Conservation (phyloP, 1,140 invertebrate genomes). For the Drosophila burlai region DNA sequence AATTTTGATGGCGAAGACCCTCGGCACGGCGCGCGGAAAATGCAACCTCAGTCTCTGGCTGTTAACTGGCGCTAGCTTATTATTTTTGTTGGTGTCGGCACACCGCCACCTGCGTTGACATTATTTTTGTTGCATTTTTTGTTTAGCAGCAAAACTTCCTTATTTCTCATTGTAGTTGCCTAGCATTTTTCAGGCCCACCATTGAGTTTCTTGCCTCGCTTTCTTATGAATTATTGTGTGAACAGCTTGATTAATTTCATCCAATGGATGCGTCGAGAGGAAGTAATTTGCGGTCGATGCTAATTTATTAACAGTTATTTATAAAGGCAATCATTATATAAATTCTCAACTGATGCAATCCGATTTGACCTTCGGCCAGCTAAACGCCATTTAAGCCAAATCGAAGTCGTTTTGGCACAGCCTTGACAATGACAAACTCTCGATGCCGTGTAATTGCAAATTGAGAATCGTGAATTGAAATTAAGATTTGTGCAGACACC, state of each 20-base stretch:
- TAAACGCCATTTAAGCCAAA: slow-evolving; percentile 42
- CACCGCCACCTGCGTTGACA: slow-evolving; percentile 79
- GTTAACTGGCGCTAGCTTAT: slow-evolving; percentile 59
- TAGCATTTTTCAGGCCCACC: slow-evolving; percentile 58
- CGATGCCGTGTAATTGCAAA: slow-evolving; percentile 68
- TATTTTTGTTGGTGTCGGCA: slow-evolving; percentile 38
- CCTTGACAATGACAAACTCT: slow-evolving; percentile 74
- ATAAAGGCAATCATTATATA: slow-evolving; percentile 23
- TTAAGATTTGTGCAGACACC: slow-evolving; percentile 42
- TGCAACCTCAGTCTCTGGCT: slow-evolving; percentile 51
- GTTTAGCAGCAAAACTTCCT: slow-evolving; percentile 68
- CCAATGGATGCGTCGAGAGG: slow-evolving; percentile 20
- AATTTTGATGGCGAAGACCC: slow-evolving; percentile 62
- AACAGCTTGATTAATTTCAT: slow-evolving; percentile 48
- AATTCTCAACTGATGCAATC: slow-evolving; percentile 19
- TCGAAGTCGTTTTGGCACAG: slow-evolving; percentile 42
- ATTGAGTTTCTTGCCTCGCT: slow-evolving; percentile 58
- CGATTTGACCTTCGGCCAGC: slow-evolving; percentile 23
- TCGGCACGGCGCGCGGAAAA: slow-evolving; percentile 52
- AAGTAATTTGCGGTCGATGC: slow-evolving; percentile 20
- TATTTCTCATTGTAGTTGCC: slow-evolving; percentile 79
- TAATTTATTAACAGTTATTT: slow-evolving; percentile 30
- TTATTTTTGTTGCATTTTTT: slow-evolving; percentile 49
- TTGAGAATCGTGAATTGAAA: slow-evolving; percentile 74
- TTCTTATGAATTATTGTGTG: slow-evolving; percentile 45